Evolutionary conservation across 2,113 vertebrate genomes (phyloP).

Genomic region (Procavia capensis): DNA sequence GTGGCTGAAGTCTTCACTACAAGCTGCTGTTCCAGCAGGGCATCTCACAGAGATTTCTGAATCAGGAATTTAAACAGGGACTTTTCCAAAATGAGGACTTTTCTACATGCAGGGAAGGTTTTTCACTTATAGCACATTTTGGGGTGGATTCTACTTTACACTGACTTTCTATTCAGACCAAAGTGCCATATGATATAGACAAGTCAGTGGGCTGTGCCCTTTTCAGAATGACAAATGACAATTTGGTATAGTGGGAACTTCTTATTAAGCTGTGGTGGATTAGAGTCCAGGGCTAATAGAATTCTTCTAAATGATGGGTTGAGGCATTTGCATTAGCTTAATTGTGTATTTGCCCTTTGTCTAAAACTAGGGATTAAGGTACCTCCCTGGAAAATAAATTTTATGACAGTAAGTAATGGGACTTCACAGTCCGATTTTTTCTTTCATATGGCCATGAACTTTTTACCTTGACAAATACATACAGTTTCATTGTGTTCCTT

Average conservation of each 20-base stretch:
- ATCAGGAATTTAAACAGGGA: neutral
- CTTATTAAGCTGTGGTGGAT: neutral
- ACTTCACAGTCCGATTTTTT: neutral
- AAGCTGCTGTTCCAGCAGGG: neutral
- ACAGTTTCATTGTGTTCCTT: neutral
- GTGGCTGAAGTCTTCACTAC: neutral
- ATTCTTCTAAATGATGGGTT: neutral
- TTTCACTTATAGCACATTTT: neutral
- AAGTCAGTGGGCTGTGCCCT: neutral
- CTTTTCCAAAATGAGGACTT: neutral
- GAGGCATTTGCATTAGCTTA: slow-evolving; percentile 21
- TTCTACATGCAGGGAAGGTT: neutral
- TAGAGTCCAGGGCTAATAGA: neutral
- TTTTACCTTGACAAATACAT: neutral
- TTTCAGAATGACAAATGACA: neutral
- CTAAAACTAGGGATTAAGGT: neutral
- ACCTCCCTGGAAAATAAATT: neutral
- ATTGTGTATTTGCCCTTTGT: neutral
- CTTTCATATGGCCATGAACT: neutral
- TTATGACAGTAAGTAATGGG: neutral
- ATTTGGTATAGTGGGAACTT: neutral
- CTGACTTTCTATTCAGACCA: neutral
- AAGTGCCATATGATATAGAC: neutral
- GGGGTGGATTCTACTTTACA: neutral
- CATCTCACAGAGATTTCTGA: neutral